Evolutionary conservation across 2,113 vertebrate species (phyloP).

Genomic region (Cnemophilus loriae): DNA sequence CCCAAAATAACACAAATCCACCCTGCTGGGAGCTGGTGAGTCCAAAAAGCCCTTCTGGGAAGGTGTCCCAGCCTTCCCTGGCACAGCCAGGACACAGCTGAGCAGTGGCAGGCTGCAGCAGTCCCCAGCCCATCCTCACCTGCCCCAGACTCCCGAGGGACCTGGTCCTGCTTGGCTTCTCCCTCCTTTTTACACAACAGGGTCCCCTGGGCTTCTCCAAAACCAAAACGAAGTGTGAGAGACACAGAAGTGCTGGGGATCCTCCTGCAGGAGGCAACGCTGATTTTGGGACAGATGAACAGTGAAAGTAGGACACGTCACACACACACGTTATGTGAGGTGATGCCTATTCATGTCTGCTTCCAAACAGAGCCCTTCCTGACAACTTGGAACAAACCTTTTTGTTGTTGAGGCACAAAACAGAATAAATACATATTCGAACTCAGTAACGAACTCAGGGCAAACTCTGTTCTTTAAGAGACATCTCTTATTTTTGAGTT

Average conservation of each 20-base stretch:
- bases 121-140: not conserved
- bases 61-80: not conserved
- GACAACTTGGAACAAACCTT: not conserved
- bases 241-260: not conserved
- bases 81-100: not conserved
- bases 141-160: accelerated
- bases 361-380: not conserved
- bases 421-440: constrained; percentile 34
- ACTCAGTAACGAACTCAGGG: not conserved
- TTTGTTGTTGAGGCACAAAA: not conserved
- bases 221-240: accelerated
- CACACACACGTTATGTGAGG: accelerated
- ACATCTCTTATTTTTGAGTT: not conserved
- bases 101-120: not conserved
- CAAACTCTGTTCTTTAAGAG: not conserved
- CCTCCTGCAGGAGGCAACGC: not conserved
- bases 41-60: not conserved
- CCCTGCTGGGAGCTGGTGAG: not conserved
- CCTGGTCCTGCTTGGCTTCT: not conserved
- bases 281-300: not conserved
- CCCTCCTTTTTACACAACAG: not conserved
- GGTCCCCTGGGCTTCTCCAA: not conserved
- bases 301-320: not conserved
- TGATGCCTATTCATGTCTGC: not conserved
- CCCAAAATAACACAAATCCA: too few relatives aligned